Conservation (phyloP, 2,113 vertebrate species). For the Gopherus evgoodei region DNA sequence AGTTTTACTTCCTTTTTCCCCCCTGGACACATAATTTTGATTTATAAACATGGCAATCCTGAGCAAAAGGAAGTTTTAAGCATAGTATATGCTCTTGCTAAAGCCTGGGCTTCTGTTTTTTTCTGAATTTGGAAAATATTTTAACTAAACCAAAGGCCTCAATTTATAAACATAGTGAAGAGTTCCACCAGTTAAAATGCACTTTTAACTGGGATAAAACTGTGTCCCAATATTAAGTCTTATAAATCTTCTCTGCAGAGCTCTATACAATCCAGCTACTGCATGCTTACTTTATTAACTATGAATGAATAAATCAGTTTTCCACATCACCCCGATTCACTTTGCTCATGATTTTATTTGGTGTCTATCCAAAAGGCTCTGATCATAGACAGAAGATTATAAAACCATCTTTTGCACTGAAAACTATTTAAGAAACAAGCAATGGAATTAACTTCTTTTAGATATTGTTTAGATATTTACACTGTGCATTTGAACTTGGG, state of each 20-base stretch:
- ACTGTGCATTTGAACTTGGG: constrained; percentile 59
- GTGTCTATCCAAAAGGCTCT: constrained; percentile 66
- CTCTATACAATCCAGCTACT: constrained; percentile 80
- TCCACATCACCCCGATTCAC: constrained; percentile 70
- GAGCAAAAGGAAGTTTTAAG: constrained; percentile 83
- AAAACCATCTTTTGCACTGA: constrained; percentile 72
- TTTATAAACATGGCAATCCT: constrained; percentile 82
- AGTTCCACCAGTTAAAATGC: constrained; percentile 58
- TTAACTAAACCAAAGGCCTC: constrained; percentile 33
- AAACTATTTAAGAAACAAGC: constrained; percentile 72
- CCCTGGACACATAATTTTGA: constrained; percentile 85
- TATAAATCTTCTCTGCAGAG: constrained; percentile 77
- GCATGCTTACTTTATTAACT: constrained; percentile 78
- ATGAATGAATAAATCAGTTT: constrained; percentile 78
- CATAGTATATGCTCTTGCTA: constrained; percentile 64
- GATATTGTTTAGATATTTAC: constrained; percentile 51
- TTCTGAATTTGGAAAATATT: constrained; percentile 44
- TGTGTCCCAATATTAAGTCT: constrained; percentile 71
- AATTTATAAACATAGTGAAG: constrained; percentile 68
- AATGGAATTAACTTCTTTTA: constrained; percentile 60
- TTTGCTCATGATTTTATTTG: constrained; percentile 75
- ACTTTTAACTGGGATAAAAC: constrained; percentile 79
- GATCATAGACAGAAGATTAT: constrained; percentile 72
- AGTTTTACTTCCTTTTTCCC: constrained; percentile 85
- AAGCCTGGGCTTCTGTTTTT: constrained; percentile 31